These are phyloP conservation scores for Hemiprocne comata DNA, from an alignment of 2,113 vertebrate species.

Conservation along the genomic window DNA sequence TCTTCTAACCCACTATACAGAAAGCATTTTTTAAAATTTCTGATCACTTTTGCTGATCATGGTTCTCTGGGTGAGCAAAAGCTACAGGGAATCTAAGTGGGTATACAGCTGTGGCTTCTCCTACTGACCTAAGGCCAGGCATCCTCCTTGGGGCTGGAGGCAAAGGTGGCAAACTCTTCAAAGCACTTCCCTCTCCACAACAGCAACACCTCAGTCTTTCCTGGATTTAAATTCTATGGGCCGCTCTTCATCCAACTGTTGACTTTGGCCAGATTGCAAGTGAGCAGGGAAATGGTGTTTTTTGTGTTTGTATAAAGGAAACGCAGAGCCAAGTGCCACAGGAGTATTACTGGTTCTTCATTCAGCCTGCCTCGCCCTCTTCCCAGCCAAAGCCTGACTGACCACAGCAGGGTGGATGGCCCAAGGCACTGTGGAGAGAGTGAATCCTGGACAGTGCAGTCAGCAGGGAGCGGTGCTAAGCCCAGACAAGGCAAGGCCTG, in stretches of 20 bases:
- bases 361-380: slow-evolving; percentile 14
- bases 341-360: slow-evolving; percentile 24
- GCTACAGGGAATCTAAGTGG: not conserved
- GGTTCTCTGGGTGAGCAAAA: not conserved
- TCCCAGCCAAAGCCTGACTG: slow-evolving; percentile 1
- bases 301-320: not conserved
- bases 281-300: not conserved
- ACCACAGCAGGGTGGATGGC: not conserved
- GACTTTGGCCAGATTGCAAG: slow-evolving; percentile 30
- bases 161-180: slow-evolving; percentile 39
- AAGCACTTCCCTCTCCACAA: slow-evolving; percentile 32
- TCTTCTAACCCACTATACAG: not conserved
- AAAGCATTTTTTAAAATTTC: not conserved
- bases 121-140: not conserved
- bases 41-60: not conserved
- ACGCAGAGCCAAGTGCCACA: slow-evolving; percentile 52
- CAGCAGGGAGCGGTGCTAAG: slow-evolving; percentile 12
- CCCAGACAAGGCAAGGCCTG: not conserved
- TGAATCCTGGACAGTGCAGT: not conserved
- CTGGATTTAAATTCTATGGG: slow-evolving; percentile 39
- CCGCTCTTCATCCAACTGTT: not conserved
- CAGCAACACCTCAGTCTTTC: slow-evolving; percentile 57
- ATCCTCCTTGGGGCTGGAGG: not conserved
- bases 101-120: not conserved
- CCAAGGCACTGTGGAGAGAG: not conserved